Conservation (phyloP, 2,113 vertebrate species). For the Phalacrocorax carbo region DNA sequence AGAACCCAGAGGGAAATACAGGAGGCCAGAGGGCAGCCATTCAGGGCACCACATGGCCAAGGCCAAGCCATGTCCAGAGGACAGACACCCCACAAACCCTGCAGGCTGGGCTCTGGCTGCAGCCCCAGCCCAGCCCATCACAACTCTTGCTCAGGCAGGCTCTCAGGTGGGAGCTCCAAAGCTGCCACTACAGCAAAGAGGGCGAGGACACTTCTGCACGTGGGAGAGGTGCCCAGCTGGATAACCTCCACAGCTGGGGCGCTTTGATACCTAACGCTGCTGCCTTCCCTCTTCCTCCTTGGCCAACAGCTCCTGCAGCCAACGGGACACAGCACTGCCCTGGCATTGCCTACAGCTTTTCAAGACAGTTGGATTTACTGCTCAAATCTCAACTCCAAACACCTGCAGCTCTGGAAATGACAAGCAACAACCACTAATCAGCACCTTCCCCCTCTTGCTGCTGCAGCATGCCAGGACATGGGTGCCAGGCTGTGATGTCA, state of each 20-base stretch:
- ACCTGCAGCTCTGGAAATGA: neutral
- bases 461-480: neutral
- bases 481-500: neutral
- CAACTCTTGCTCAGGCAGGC: neutral
- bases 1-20: neutral
- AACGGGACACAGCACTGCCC: neutral
- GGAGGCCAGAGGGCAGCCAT: neutral
- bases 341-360: neutral
- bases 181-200: neutral
- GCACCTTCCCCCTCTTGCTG: neutral
- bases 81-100: neutral
- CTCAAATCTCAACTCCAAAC: rapidly evolving
- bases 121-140: neutral
- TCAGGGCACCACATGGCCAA: neutral
- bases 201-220: neutral
- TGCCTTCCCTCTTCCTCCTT: neutral
- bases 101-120: neutral
- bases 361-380: neutral
- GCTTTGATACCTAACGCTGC: neutral
- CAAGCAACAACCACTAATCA: neutral
- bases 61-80: neutral
- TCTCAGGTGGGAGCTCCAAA: neutral
- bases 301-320: neutral
- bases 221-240: neutral
- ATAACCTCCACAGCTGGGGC: neutral